Percentiles rank a stretch among this genome's conserved stretches.
These are phyloP conservation scores for Ictidomys tridecemlineatus DNA, from an alignment of 2,113 vertebrate species.

Conservation along the genomic window DNA sequence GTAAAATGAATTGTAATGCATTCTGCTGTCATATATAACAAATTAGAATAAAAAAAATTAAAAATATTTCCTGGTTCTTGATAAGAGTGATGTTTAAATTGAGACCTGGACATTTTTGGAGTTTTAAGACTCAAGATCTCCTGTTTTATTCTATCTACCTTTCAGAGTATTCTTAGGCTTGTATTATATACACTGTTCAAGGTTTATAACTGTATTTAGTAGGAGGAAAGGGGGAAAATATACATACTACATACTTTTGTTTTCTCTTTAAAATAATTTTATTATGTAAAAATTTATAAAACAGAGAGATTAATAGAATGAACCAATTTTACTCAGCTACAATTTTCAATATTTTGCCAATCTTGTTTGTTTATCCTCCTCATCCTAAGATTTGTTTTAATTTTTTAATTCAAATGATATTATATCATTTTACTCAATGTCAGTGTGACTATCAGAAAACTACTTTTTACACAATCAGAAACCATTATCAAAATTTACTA, in stretches of 20 bases:
- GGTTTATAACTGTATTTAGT: conserved; percentile 26
- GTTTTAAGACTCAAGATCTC: neutral
- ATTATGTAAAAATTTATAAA: conserved; percentile 32
- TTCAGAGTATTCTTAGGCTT: conserved; percentile 38
- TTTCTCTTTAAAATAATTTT: conserved; percentile 50
- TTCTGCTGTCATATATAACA: no score
- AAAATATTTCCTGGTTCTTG: neutral
- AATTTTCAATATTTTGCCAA: conserved; percentile 30
- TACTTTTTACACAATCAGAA: conserved; percentile 13
- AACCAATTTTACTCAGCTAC: conserved; percentile 7
- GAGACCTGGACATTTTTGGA: neutral
- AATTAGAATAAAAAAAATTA: no score
- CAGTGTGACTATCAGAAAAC: conserved; percentile 6
- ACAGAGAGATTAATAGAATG: neutral
- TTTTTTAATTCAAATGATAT: conserved; percentile 31
- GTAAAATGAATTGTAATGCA: no score
- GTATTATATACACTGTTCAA: neutral
- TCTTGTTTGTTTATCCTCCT: conserved; percentile 33
- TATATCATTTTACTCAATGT: conserved; percentile 19
- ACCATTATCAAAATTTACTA: neutral
- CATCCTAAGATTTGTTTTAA: conserved; percentile 6
- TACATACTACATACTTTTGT: neutral
- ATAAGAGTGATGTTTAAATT: conserved; percentile 18
- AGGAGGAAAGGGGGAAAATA: conserved; percentile 1
- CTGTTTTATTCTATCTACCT: neutral